These are phyloP conservation scores for Stegostoma tigrinum DNA, from an alignment of 2,113 vertebrate species.

Conservation along the genomic window DNA sequence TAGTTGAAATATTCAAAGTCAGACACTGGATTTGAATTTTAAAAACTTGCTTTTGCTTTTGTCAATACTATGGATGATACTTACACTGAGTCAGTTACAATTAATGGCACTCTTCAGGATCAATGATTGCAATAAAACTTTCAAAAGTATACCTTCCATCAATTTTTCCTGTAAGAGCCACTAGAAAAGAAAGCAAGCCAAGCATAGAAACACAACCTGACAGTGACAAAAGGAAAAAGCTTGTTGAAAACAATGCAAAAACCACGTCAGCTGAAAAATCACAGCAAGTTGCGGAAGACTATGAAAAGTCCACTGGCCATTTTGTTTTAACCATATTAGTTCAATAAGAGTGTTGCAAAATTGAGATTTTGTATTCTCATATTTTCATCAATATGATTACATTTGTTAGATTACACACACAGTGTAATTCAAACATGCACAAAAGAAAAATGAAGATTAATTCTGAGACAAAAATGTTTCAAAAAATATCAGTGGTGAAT, in stretches of 20 bases:
- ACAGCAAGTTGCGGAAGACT: background rate
- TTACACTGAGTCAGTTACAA: background rate
- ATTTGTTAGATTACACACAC: background rate
- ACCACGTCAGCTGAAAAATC: background rate
- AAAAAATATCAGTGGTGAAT: background rate
- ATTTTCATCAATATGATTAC: background rate
- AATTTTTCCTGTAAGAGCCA: background rate
- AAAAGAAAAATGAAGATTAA: background rate
- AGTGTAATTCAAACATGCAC: background rate
- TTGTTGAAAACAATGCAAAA: background rate
- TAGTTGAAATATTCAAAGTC: background rate
- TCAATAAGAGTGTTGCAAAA: background rate
- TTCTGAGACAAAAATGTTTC: background rate
- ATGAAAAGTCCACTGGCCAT: background rate
- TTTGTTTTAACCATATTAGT: background rate
- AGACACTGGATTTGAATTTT: background rate
- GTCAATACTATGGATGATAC: background rate
- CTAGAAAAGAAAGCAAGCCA: background rate
- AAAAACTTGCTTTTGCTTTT: background rate
- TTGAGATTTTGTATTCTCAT: background rate
- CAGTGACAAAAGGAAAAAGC: background rate
- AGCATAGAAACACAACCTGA: background rate
- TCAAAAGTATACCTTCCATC: background rate
- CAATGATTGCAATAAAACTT: background rate
- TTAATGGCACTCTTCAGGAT: background rate